Percentiles rank a stretch among this genome's conserved stretches.
Evolutionary conservation across 2,888 invertebrate genomes (phyloP).

Genomic region (Ectemnius cavifrons): DNA sequence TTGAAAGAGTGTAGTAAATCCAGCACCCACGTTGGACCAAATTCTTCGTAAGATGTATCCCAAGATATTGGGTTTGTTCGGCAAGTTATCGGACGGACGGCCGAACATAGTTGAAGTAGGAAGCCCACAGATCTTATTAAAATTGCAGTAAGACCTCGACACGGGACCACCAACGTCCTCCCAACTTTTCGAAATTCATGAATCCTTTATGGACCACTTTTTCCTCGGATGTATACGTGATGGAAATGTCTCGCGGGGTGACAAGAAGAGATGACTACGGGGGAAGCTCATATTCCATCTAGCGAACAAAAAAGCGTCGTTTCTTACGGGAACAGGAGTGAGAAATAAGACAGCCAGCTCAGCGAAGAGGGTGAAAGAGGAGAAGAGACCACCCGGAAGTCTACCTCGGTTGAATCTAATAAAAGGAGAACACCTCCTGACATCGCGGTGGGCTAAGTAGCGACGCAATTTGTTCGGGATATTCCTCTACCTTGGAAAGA

Average conservation of each 20-base stretch:
- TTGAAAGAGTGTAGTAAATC: too few relatives aligned
- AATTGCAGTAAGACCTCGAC: not conserved
- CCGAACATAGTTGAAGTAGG: too few relatives aligned
- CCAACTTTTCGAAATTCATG: not conserved
- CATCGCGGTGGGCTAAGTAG: conserved; percentile 14
- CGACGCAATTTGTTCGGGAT: conserved; percentile 33
- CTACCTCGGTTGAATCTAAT: conserved; percentile 20
- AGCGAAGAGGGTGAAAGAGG: not conserved
- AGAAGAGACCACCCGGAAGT: not conserved
- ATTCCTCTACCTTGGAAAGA: not conserved
- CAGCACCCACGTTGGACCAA: too few relatives aligned
- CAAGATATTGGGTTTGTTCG: too few relatives aligned
- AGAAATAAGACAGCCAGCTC: conserved; percentile 3
- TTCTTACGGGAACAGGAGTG: not conserved
- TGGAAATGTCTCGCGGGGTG: not conserved
- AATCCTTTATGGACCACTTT: not conserved
- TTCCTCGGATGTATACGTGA: not conserved
- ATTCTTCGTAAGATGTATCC: too few relatives aligned
- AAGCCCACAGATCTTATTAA: not conserved
- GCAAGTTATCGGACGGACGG: too few relatives aligned
- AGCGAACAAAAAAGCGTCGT: not conserved
- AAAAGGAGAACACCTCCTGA: conserved; percentile 27
- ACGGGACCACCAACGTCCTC: not conserved
- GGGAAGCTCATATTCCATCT: too few relatives aligned
- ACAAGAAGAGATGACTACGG: too few relatives aligned